Percentiles rank a stretch among this genome's conserved stretches.
Evolutionary conservation across 2,797 vertebrate species (phyloP).

Genomic region (Anolis apletophallus): DNA sequence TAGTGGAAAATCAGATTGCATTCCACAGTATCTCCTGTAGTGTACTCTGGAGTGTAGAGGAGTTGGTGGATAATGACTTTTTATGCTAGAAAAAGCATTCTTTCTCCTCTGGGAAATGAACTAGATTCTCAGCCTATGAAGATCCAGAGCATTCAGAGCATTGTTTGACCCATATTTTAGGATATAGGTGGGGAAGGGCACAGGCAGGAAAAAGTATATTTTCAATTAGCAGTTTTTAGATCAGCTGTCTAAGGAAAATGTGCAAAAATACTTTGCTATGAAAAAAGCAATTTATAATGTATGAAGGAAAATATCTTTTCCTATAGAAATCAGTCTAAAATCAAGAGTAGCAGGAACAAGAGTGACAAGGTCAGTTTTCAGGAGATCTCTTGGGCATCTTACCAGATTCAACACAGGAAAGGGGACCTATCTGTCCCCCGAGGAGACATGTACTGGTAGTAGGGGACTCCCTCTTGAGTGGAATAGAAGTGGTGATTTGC

Average conservation of each 20-base stretch:
- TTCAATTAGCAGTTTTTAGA: conserved; percentile 19
- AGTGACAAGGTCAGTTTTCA: too few relatives aligned
- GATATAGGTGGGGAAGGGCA: neutral
- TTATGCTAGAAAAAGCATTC: conserved; percentile 20
- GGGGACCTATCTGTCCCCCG: too few relatives aligned
- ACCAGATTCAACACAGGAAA: too few relatives aligned
- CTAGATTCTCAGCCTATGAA: conserved; percentile 40
- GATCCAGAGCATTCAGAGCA: neutral
- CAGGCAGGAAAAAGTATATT: conserved; percentile 1
- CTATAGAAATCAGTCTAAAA: too few relatives aligned
- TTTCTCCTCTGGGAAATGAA: conserved; percentile 43
- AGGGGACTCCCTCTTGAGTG: too few relatives aligned
- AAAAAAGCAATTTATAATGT: conserved; percentile 2
- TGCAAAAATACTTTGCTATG: conserved; percentile 15
- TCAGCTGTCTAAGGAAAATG: conserved; percentile 2
- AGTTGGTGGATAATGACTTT: conserved; percentile 50
- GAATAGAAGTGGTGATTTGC: too few relatives aligned
- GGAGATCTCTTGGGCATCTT: too few relatives aligned
- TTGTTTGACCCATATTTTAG: conserved; percentile 12
- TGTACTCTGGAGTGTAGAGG: conserved; percentile 27
- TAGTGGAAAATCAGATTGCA: conserved; percentile 46
- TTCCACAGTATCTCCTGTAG: conserved; percentile 27
- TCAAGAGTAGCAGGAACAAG: too few relatives aligned
- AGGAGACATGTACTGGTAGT: too few relatives aligned
- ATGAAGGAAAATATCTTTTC: conserved; percentile 8